Evolutionary conservation across 2,797 vertebrate genomes (phyloP).

Genomic region (Typhlichthys eigenmanni): DNA sequence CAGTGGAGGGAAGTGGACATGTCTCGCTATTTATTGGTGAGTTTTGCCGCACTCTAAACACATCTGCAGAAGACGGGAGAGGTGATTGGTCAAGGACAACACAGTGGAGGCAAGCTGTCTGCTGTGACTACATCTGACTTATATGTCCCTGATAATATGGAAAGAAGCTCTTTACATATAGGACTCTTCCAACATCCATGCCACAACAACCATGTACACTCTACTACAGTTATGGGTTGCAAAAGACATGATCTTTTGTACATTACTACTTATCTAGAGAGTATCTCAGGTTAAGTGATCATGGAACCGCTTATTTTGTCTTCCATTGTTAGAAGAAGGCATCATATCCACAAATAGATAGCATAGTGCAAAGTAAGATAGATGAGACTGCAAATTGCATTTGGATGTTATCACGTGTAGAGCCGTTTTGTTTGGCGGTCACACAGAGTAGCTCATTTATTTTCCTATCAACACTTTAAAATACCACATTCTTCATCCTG

Average conservation of each 20-base stretch:
- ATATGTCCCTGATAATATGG: background rate
- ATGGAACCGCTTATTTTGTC: constrained; percentile 55
- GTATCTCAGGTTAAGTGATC: constrained; percentile 50
- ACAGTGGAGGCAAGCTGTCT: constrained; percentile 28
- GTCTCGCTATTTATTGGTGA: constrained; percentile 27
- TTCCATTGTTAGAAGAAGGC: constrained; percentile 55
- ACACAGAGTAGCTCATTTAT: constrained; percentile 32
- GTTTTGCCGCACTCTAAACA: constrained; percentile 8
- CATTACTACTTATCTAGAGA: constrained; percentile 43
- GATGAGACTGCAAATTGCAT: constrained; percentile 30
- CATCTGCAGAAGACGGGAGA: constrained; percentile 6
- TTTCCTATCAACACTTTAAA: constrained; percentile 30
- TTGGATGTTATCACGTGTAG: constrained; percentile 19
- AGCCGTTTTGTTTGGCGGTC: constrained; percentile 1
- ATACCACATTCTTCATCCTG: constrained; percentile 19
- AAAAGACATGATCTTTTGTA: constrained; percentile 51
- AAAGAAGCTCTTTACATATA: constrained; percentile 23
- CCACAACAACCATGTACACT: constrained; percentile 31
- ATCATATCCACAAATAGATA: constrained; percentile 20
- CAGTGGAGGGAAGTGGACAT: constrained; percentile 26
- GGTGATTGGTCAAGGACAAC: constrained; percentile 20
- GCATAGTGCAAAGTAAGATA: constrained; percentile 44
- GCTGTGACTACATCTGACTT: background rate
- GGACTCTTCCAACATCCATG: constrained; percentile 30
- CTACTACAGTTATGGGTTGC: constrained; percentile 39